Percentiles rank a stretch among this genome's conserved stretches.
phyloP scores from a whole-genome alignment of 2,797 vertebrate species.

The Salarias fasciatus region DNA sequence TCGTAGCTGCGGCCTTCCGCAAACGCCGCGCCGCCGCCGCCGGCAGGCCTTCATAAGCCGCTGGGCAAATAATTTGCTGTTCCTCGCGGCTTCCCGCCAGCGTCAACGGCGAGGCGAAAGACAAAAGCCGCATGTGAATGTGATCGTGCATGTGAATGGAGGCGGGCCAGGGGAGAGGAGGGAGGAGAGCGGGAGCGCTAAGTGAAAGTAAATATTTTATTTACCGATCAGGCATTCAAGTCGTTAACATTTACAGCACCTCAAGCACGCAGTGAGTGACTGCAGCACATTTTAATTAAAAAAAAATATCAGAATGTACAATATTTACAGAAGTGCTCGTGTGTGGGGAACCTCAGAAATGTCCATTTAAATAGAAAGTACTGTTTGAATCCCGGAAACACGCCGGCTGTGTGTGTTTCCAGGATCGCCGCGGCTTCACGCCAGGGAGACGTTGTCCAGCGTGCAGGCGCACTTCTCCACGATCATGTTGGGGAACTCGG shows the following conservation, averaged over 20 bases:
- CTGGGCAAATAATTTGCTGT: conserved; percentile 64
- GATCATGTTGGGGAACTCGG: conserved; percentile 92
- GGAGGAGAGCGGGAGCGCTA: conserved; percentile 9
- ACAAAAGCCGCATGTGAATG: conserved; percentile 50
- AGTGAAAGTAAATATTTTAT: conserved; percentile 80
- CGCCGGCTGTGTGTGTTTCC: no score
- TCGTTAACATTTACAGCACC: conserved; percentile 77
- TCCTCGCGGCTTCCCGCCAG: conserved; percentile 52
- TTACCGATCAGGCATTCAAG: conserved; percentile 66
- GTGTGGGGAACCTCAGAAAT: conserved; percentile 41
- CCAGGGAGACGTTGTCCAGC: conserved; percentile 82
- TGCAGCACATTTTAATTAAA: conserved; percentile 33
- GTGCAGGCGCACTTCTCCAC: conserved; percentile 87
- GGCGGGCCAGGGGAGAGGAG: conserved; percentile 15
- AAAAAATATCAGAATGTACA: conserved; percentile 66
- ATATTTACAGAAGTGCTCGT: conserved; percentile 82
- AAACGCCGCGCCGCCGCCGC: no score
- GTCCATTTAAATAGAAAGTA: conserved; percentile 78
- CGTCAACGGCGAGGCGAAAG: conserved; percentile 21
- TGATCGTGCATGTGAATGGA: conserved; percentile 62
- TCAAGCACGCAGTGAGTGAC: conserved; percentile 39
- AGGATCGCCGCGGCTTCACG: conserved; percentile 81
- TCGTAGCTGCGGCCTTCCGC: no score
- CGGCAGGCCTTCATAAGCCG: conserved; percentile 63
- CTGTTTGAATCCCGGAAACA: no score